Base-by-base conservation (phyloP, 53 echinoderm and acorn worm species). In the Paracentrotus lividus region DNA sequence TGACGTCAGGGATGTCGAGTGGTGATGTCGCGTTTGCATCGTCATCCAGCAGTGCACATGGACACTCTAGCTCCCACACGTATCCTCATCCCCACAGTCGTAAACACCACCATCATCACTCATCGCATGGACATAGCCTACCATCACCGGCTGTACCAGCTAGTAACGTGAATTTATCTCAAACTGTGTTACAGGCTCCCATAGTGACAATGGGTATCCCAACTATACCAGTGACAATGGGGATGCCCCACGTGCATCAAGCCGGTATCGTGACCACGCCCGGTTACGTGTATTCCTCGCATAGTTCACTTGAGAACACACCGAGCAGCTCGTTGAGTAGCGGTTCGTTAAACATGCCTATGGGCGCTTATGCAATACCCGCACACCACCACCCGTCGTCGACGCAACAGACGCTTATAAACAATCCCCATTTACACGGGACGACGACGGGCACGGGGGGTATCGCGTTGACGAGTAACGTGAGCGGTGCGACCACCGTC, bases 321-420 rank as follows among this genome's bases (percentile, higher is more conserved):
- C 92, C 78, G 81, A 92, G 92, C 58, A 92, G 92, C 92, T 92
- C 92, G 23, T 78, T 92, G 42, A 92, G 92, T 34, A 97, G 94
- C 26, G 97, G 97, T 5, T 94, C 95, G 64, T 55, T 97, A 77
- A 97, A 97, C 93, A 94, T 97, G 93, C 96, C 94, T 57, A 61
- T 96, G 69, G 96, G 94, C 61, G 93, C 95, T 93, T 97, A 93
- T 88, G 90, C 90, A 90, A 94, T 90, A 94, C 60, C 88, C n/a
- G 67, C 90, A 0, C 90, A 90, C 58, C 94, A 89, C 85, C 91
- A 91, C 38, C 77, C 92, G n/a, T 69, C 75, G 44, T 61, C 89
- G 64, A 34, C 54, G 55, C 89, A 89, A 89, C 92, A 92, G 52
- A 78, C 92, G 81, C 78, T 92, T 56, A 23, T 92, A 92, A 92